Evolutionary conservation across 2,888 invertebrate species (phyloP), one percentile per base, ranked within the genome.

Genomic region (Trisateles emortualis): DNA sequence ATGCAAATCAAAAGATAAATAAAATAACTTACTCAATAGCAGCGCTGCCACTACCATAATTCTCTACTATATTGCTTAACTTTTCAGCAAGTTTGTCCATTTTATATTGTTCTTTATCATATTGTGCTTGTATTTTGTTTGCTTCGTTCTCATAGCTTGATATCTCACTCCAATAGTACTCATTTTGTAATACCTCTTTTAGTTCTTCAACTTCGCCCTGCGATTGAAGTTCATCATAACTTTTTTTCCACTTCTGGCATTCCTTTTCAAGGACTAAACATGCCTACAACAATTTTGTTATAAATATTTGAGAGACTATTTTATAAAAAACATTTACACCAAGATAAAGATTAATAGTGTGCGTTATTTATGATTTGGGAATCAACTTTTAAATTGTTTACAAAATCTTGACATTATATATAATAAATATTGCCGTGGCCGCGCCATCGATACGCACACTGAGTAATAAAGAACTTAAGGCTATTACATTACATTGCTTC

Each of bases 141-240:
- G 78, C 80, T 26, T 87, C 84, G 5, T 68, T 60, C 66, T 93
- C 92, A 9, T 85, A 69, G 9, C 89, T 87, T 0, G 74, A 82
- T 13, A 94, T 92, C 61, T 91, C 88, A 52, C 90, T 90, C 92
- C 92, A 93, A 17, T 93, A 90, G 56, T 94, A 90, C 78, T 96
- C 95, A 59, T 93, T 90, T 65, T 95, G 91, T 5, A 95, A 74
- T 0, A 79, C 64, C 36, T 84, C 79, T 38, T 93, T 84, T 59
- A 93, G 87, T 2, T 83, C 78, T 50, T 93, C 90, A 10, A 93
- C 86, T 41, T 93, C 87, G 50, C 94, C 94, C 0, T 94, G 84
- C 0, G 94, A 94, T 56, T 93, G 88, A 32, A 95, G 78, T 43
- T 93, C 90, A 32, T 94, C 93, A 64, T 94, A 88, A 53, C 93